phyloP scores from a whole-genome alignment of 1,140 invertebrate species.

The Heliconius hermathena region DNA sequence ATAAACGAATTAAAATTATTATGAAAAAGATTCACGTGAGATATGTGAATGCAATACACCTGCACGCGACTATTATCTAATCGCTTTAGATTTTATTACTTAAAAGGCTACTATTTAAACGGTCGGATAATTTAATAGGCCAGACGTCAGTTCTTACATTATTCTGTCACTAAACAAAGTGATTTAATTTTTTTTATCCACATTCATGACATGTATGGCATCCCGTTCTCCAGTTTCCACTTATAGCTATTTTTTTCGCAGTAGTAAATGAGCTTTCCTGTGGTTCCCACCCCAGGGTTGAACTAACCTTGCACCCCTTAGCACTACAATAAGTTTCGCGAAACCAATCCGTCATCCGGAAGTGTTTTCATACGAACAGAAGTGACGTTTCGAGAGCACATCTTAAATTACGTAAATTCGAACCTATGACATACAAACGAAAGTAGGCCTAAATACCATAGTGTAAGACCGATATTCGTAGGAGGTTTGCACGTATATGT shows the following conservation, averaged over 20 bases:
- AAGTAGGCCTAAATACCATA: conserved; percentile 52
- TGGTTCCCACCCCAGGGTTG: conserved; percentile 33
- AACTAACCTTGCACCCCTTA: conserved; percentile 56
- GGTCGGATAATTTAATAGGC: background rate
- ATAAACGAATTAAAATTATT: background rate
- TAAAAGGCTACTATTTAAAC: background rate
- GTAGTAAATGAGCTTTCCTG: background rate
- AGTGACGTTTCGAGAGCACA: conserved; percentile 76
- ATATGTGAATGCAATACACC: background rate
- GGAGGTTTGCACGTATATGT: conserved; percentile 47
- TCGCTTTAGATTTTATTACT: background rate
- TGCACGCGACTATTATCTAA: conserved; percentile 2
- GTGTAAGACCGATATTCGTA: conserved; percentile 59
- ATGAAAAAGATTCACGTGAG: background rate
- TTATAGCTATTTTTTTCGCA: too few relatives aligned
- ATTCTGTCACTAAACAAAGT: too few relatives aligned
- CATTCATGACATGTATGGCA: too few relatives aligned
- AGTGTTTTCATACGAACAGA: conserved; percentile 42
- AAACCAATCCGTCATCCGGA: conserved; percentile 70
- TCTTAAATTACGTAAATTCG: conserved; percentile 71
- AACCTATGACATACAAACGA: conserved; percentile 23
- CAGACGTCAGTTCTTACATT: too few relatives aligned
- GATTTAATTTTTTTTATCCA: too few relatives aligned
- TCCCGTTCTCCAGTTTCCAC: too few relatives aligned
- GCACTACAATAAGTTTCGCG: conserved; percentile 48